Evolutionary conservation across 2,888 invertebrate species (phyloP).

Genomic region (Nemotelus pantherinus): DNA sequence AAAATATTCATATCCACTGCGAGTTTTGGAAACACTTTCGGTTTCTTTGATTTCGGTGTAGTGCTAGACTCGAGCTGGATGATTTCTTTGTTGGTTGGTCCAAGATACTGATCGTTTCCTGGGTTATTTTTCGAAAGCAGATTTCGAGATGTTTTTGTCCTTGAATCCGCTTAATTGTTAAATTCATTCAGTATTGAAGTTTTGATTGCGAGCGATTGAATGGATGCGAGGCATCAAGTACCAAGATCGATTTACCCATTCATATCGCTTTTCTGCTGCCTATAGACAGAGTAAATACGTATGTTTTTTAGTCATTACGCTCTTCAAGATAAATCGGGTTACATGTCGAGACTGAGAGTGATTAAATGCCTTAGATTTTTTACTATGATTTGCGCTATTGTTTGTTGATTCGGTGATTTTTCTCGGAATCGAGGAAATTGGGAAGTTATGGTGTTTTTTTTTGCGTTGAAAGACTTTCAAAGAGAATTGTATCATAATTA

Average conservation of each 20-base stretch:
- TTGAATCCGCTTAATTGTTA: slow-evolving; percentile 9
- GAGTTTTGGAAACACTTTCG: slow-evolving; percentile 24
- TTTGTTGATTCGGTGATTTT: no score
- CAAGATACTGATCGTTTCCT: slow-evolving; percentile 10
- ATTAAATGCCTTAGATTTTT: no score
- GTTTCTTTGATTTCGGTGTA: slow-evolving; percentile 31
- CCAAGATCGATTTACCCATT: slow-evolving; percentile 19
- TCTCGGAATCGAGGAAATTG: no score
- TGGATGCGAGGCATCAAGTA: neutral
- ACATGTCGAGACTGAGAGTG: neutral
- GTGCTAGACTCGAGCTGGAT: neutral
- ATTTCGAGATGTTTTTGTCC: slow-evolving; percentile 3
- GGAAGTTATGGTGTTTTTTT: no score
- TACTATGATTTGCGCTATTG: no score
- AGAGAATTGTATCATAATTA: no score
- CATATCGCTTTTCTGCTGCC: neutral
- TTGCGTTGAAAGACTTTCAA: no score
- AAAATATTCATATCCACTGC: no score
- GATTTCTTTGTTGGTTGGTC: slow-evolving; percentile 9
- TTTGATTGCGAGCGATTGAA: neutral
- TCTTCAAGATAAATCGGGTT: neutral
- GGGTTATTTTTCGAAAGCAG: neutral
- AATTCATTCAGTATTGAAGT: slow-evolving; percentile 18
- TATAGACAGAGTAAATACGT: no score
- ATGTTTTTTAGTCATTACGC: neutral